Percentiles rank a stretch among this genome's conserved stretches.
Evolutionary conservation across 2,113 vertebrate species (phyloP).

Genomic region (Chaenocephalus aceratus): DNA sequence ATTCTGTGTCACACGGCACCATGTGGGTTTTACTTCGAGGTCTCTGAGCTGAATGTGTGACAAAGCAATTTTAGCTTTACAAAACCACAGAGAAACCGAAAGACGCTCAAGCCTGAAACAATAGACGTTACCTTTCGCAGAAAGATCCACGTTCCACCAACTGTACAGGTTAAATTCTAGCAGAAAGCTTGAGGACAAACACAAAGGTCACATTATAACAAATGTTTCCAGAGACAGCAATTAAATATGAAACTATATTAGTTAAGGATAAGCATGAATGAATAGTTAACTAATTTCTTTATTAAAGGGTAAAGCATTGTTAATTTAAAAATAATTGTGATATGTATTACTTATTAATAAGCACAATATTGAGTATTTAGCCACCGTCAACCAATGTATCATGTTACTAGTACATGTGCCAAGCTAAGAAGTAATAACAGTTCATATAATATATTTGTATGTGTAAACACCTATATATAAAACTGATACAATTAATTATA

Average conservation of each 20-base stretch:
- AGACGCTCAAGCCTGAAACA: neutral
- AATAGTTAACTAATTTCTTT: neutral
- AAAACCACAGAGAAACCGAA: neutral
- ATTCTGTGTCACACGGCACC: slow-evolving; percentile 97
- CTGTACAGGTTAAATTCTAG: slow-evolving; percentile 98
- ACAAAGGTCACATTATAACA: slow-evolving; percentile 19
- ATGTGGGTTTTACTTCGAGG: slow-evolving; percentile 89
- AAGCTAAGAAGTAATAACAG: no score
- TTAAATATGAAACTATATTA: neutral
- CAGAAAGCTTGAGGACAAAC: slow-evolving; percentile 87
- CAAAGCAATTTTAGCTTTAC: slow-evolving; percentile 24
- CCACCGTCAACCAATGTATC: no score
- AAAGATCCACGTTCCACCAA: slow-evolving; percentile 94
- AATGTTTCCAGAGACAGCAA: neutral
- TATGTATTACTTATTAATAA: no score
- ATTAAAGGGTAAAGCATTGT: neutral
- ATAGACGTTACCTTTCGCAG: slow-evolving; percentile 88
- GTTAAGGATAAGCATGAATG: neutral
- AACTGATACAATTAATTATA: neutral
- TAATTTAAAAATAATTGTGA: no score
- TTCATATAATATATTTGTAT: no score
- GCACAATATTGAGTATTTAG: no score
- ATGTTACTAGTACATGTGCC: no score
- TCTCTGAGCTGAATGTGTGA: slow-evolving; percentile 87
- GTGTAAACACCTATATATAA: neutral